Conservation (phyloP, 2,113 vertebrate species). For the Grallaria varia region DNA sequence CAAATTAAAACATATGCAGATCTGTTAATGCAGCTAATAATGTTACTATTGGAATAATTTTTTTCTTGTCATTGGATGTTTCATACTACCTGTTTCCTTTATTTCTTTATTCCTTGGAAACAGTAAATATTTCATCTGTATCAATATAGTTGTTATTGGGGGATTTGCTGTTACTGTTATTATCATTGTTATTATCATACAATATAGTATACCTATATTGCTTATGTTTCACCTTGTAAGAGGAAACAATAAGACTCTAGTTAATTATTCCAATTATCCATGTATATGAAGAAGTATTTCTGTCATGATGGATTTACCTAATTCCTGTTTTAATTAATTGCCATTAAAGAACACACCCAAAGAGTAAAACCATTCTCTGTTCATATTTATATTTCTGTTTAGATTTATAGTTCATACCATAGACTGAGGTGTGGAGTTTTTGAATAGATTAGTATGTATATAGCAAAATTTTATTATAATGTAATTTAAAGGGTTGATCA, state of each 20-base stretch:
- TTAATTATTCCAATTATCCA: not conserved
- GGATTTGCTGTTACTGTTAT: fast-evolving
- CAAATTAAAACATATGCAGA: not conserved
- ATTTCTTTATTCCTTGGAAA: not conserved
- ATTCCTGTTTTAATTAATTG: not conserved
- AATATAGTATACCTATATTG: not conserved
- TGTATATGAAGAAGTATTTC: not conserved
- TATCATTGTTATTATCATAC: not conserved
- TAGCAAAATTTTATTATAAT: not conserved
- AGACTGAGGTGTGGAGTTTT: not conserved
- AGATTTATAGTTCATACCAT: not conserved
- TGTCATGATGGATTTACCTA: not conserved
- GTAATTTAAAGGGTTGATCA: not conserved
- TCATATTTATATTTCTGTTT: not conserved
- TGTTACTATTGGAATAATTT: not conserved
- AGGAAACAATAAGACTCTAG: not conserved
- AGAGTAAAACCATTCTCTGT: not conserved
- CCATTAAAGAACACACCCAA: not conserved
- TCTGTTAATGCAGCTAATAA: not conserved
- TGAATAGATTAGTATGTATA: not conserved
- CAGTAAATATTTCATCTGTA: not conserved
- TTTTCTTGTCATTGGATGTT: not conserved
- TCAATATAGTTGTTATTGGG: not conserved
- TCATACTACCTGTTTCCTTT: not conserved
- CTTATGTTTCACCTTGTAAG: not conserved